These are phyloP conservation scores for Cheilosia grossa DNA, from an alignment of 2,888 invertebrate genomes.

Conservation along the genomic window DNA sequence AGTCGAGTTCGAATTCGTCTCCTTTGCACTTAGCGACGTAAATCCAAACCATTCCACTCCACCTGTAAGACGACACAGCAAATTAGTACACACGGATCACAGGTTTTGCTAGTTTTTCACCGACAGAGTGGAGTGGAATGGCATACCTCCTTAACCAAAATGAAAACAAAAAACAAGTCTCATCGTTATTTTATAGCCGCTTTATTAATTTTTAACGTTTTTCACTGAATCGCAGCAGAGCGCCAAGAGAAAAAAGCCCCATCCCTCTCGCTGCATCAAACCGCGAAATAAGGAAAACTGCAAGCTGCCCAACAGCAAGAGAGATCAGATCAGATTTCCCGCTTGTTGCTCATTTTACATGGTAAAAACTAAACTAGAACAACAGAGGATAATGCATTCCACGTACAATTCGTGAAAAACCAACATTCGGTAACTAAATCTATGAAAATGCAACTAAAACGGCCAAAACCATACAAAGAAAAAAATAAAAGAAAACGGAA, in stretches of 20 bases:
- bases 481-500: conserved; percentile 19
- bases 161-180: conserved; percentile 29
- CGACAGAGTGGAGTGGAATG: conserved; percentile 64
- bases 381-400: conserved; percentile 74
- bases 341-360: conserved; percentile 64
- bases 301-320: conserved; percentile 14
- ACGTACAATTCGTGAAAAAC: conserved; percentile 76
- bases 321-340: neutral
- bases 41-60: conserved; percentile 53
- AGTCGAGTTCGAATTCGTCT: neutral
- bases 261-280: neutral
- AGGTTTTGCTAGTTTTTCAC: conserved; percentile 56
- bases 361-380: conserved; percentile 69
- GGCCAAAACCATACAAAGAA: conserved; percentile 25
- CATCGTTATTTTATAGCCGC: conserved; percentile 43
- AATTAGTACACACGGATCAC: conserved; percentile 16
- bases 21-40: neutral
- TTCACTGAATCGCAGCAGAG: conserved; percentile 54
- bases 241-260: neutral
- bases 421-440: conserved; percentile 63
- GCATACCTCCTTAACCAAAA: conserved; percentile 14
- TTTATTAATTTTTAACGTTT: conserved; percentile 60
- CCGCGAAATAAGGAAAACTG: conserved; percentile 56
- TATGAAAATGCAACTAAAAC: conserved; percentile 67
- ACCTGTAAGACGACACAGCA: conserved; percentile 56